A percentile compares a stretch with the other conserved stretches of the same genome.
Conservation (phyloP, 1,140 invertebrate genomes). For the Latrodectus geometricus region DNA sequence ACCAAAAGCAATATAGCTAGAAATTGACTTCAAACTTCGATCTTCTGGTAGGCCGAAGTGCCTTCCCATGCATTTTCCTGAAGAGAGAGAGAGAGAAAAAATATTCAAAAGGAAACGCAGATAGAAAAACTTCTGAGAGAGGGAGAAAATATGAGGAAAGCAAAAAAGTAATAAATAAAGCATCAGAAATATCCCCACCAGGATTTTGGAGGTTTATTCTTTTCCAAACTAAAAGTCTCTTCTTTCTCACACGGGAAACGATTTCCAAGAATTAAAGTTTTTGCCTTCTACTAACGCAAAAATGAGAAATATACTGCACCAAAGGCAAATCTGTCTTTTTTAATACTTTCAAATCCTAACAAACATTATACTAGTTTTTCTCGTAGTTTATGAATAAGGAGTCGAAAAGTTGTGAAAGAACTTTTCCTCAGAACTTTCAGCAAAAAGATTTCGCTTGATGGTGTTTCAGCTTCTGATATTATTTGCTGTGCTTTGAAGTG, state of each 20-base stretch:
- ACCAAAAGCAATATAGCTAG: slow-evolving; percentile 42
- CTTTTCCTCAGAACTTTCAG: background rate
- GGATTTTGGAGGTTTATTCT: slow-evolving; percentile 13
- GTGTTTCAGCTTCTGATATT: too few relatives aligned
- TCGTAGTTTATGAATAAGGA: background rate
- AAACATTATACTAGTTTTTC: slow-evolving; percentile 21
- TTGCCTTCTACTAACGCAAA: slow-evolving; percentile 2
- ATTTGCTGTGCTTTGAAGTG: too few relatives aligned
- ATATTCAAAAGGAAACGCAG: slow-evolving; percentile 18
- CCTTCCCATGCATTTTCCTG: slow-evolving; percentile 15
- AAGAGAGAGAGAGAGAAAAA: too few relatives aligned
- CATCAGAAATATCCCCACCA: background rate
- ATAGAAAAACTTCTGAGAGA: background rate
- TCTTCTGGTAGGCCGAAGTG: background rate
- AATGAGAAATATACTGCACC: slow-evolving; percentile 18
- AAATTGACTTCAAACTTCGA: slow-evolving; percentile 44
- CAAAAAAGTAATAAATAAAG: slow-evolving; percentile 27
- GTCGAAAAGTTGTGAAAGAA: slow-evolving; percentile 19
- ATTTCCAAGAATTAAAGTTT: slow-evolving; percentile 37
- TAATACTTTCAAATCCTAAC: slow-evolving; percentile 43
- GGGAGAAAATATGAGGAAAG: background rate
- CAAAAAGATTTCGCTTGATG: too few relatives aligned
- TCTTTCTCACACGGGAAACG: slow-evolving; percentile 20
- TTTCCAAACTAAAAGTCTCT: background rate
- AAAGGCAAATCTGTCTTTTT: background rate